Base-by-base conservation (phyloP, 2,888 invertebrate species). In the Himalopsyche tibetana region DNA sequence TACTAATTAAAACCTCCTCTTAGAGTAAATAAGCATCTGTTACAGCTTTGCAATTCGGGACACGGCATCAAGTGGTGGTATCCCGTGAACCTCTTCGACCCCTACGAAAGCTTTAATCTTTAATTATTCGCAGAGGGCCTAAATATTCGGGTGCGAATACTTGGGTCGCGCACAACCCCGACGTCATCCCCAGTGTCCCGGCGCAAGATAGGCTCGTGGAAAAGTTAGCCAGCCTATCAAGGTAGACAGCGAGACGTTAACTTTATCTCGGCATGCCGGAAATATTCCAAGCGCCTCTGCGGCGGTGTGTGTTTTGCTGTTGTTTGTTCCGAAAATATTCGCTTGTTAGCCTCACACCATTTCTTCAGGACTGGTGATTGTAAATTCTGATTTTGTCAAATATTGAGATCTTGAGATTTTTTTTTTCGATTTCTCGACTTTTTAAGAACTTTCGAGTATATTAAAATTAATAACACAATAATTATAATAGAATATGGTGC, bases 1-100 rank as follows among this genome's bases (percentile, higher is more conserved):
- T 19, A 63, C 19, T 19, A 63, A 63, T 63, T 63, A 19, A 63
- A 63, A 63, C 28, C 63, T 5, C 63, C 51, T 51, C 19, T 63
- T 19, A 19, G 63, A 63, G 63, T 63, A 63, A 63, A 63, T 63
- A 19, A 63, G 19, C 63, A 63, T n/a, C 63, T 63, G 63, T 63
- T 63, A 51, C 63, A n/a, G 63, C 63, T 63, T 63, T 19, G 63
- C 28, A 0, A 63, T 63, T 63, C 63, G 28, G 28, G 19, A 63
- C 63, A 63, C 63, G 63, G 19, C 63, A 19, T 63, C 63, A 19
- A 63, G 19, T 63, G 63, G 63, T 11, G 8, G 63, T 11, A 8
- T n/a, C 28, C 63, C 63, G 8, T 19, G 63, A 63, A 63, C 63
- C 63, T 5, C 51, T 15, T 51, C 28, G 63, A 63, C n/a, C 63